Percentiles rank a stretch among this genome's conserved stretches.
phyloP scores from a whole-genome alignment of 2,797 vertebrate species.

The Sebastes diploproa region DNA sequence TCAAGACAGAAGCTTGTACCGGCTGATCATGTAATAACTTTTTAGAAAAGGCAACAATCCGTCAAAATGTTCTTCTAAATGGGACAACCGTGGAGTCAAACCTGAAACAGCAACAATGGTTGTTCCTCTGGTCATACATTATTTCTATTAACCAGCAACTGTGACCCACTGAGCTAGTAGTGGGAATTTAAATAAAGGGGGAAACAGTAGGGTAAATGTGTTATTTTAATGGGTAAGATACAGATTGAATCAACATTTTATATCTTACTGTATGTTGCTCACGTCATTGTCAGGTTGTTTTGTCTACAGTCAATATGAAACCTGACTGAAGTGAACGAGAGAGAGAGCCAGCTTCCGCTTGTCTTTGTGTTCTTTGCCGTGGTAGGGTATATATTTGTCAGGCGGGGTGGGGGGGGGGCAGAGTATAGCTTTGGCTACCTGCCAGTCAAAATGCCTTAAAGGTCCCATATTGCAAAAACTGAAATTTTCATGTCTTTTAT shows the following conservation, averaged over 20 bases:
- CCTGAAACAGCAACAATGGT: neutral
- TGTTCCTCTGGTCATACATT: neutral
- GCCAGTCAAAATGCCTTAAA: constrained; percentile 14
- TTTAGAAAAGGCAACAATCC: neutral
- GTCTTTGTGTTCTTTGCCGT: neutral
- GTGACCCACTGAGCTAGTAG: neutral
- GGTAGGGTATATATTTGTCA: constrained; percentile 6
- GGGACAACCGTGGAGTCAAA: neutral
- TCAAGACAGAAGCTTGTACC: neutral
- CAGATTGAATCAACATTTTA: neutral
- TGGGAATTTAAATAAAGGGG: neutral
- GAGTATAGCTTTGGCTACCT: neutral
- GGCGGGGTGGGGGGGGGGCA: neutral
- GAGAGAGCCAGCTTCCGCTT: neutral
- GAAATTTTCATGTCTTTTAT: no score
- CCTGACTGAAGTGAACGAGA: neutral
- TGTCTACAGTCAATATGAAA: neutral
- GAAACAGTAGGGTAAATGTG: neutral
- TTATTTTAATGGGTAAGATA: neutral
- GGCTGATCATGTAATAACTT: neutral
- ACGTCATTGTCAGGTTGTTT: neutral
- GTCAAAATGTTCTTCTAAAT: neutral
- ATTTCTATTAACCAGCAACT: neutral
- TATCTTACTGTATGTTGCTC: neutral
- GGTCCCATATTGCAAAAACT: no score